Conservation (phyloP, 1,140 invertebrate genomes). For the Dendrolimus punctatus region DNA sequence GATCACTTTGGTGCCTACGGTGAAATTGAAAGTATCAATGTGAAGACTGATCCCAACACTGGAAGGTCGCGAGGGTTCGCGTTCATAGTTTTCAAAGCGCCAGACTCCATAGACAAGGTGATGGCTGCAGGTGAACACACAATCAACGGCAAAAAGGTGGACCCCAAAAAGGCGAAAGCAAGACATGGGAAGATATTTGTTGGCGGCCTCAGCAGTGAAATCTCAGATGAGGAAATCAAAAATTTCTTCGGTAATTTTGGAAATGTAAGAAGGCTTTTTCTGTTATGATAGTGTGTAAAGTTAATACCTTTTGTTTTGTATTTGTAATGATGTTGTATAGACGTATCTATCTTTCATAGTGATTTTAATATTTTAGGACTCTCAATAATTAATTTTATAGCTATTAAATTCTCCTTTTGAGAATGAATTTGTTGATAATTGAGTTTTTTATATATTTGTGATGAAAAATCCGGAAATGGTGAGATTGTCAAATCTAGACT, state of each 20-base stretch:
- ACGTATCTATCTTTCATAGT: no score
- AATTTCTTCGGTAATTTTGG: conserved; percentile 93
- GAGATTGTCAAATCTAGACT: conserved; percentile 54
- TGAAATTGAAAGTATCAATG: conserved; percentile 94
- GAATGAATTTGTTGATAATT: neutral
- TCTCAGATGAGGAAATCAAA: conserved; percentile 94
- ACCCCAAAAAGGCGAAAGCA: conserved; percentile 95
- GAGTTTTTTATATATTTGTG: conserved; percentile 19
- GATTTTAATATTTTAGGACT: no score
- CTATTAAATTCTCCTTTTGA: no score
- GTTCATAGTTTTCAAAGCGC: conserved; percentile 93
- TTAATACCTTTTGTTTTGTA: no score
- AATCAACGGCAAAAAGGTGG: conserved; percentile 95
- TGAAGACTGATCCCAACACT: conserved; percentile 93
- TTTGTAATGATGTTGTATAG: no score
- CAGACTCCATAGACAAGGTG: conserved; percentile 93
- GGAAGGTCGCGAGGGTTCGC: conserved; percentile 93
- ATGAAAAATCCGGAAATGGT: conserved; percentile 66
- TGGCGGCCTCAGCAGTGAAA: conserved; percentile 90
- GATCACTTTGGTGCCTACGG: conserved; percentile 93
- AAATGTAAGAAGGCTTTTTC: conserved; percentile 75
- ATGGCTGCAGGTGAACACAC: conserved; percentile 88
- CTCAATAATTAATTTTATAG: no score
- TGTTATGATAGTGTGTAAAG: neutral
- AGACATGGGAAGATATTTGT: conserved; percentile 96